Evolutionary conservation across 2,113 vertebrate species (phyloP), one percentile per base, ranked within the genome.

Genomic region (Epinephelus lanceolatus): DNA sequence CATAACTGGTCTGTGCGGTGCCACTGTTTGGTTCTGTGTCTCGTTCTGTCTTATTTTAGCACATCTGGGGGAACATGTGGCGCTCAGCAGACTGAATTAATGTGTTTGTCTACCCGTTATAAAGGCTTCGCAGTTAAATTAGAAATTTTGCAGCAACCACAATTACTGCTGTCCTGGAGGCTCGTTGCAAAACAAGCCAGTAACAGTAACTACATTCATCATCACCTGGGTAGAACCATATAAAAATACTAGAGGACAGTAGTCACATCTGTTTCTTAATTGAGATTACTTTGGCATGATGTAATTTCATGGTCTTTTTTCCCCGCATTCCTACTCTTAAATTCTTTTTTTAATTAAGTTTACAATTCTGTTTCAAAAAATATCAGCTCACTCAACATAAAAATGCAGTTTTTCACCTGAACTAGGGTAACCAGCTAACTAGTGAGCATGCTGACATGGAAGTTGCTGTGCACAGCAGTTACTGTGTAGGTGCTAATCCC

Each of bases 61-160:
- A 83, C 84, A 90, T 88, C 86, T 90, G 86, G 66, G 51, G 51
- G 42, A 84, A 71, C 84, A 88, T 88, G 82, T 88, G 84, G 78
- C 49, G 30, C 75, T 42, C 51, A 37, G 42, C 45, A 77, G 72
- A 78, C 60, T 81, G 66, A 82, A 80, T 82, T 65, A 76, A 80
- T 88, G 52, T 55, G 68, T 70, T 86, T 78, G 71, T 76, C 52
- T 71, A 23, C 17, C 15, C 3, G n/a, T 62, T 67, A 23, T 60
- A 71, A 57, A 67, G 66, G 55, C 52, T 74, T 68, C 23, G 65
- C 53, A 27, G 68, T 65, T n/a, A 21, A 82, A 76, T 72, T 57
- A 63, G 13, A 60, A 63, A 55, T 68, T 61, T 21, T 45, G 49
- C 40, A 56, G 19, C 56, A 68, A 11, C 10, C 30, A 33, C 71